Evolutionary conservation across 2,888 invertebrate genomes (phyloP).

Genomic region (Acanthosepion pharaonis): DNA sequence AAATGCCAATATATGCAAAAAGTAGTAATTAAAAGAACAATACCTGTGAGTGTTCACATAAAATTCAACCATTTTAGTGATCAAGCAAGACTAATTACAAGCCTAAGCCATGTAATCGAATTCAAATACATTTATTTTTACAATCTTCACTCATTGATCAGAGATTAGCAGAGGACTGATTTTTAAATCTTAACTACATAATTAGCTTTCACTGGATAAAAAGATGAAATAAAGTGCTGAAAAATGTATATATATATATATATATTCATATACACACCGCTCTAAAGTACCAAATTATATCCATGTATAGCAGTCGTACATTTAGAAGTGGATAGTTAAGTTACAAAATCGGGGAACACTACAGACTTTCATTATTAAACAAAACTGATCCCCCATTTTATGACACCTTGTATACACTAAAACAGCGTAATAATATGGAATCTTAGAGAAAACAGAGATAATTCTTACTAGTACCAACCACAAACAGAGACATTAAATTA

Average conservation of each 20-base stretch:
- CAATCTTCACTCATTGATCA: neutral
- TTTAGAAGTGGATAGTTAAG: neutral
- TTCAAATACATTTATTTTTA: neutral
- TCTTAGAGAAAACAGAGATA: neutral
- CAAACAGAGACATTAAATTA: neutral
- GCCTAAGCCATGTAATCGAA: neutral
- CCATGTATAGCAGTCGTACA: neutral
- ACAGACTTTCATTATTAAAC: slow-evolving; percentile 8
- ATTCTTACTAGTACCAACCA: neutral
- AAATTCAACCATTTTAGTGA: neutral
- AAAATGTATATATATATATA: neutral
- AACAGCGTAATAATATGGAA: slow-evolving; percentile 33
- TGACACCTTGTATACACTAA: neutral
- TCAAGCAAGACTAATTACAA: neutral
- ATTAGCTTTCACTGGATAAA: too few relatives aligned
- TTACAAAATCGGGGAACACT: neutral
- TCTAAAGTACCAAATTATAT: neutral
- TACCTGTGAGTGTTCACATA: neutral
- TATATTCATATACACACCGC: neutral
- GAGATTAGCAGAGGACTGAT: too few relatives aligned
- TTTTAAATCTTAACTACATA: too few relatives aligned
- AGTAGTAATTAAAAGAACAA: neutral
- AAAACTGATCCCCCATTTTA: neutral
- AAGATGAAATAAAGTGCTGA: too few relatives aligned
- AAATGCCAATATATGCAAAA: neutral